These are phyloP conservation scores for Leptestheria dahalacensis DNA, from an alignment of 1,140 invertebrate genomes.

Conservation along the genomic window DNA sequence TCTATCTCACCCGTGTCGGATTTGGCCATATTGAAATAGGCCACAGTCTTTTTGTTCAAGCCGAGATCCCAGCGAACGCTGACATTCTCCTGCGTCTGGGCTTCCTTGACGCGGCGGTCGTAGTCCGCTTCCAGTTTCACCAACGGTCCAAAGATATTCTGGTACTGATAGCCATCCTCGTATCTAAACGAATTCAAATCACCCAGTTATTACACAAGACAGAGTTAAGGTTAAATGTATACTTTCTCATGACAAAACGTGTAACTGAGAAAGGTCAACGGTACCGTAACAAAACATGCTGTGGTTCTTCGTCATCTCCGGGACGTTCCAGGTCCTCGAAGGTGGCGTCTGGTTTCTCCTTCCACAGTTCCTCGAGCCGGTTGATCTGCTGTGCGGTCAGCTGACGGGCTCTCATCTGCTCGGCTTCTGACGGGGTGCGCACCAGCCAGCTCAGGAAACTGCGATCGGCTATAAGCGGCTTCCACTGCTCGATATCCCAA, in stretches of 20 bases:
- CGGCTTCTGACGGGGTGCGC: conserved; percentile 87
- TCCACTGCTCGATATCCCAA: conserved; percentile 95
- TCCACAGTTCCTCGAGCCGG: conserved; percentile 96
- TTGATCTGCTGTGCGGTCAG: conserved; percentile 94
- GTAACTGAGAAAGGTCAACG: no score
- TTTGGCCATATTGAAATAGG: conserved; percentile 94
- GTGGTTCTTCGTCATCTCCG: conserved; percentile 91
- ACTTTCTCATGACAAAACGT: no score
- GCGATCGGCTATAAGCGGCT: conserved; percentile 89
- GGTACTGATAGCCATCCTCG: conserved; percentile 97
- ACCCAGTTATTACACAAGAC: no score
- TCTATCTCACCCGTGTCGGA: conserved; percentile 81
- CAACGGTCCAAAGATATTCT: conserved; percentile 93
- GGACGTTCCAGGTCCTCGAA: conserved; percentile 96
- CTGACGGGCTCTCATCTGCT: conserved; percentile 85
- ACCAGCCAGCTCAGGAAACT: conserved; percentile 93
- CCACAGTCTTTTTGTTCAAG: conserved; percentile 93
- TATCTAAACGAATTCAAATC: conserved; percentile 58
- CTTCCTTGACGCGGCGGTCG: conserved; percentile 94
- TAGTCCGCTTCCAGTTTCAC: conserved; percentile 97
- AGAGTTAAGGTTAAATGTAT: no score
- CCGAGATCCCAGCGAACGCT: conserved; percentile 97
- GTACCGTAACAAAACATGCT: conserved; percentile 76
- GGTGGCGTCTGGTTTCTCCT: conserved; percentile 92
- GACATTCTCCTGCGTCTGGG: conserved; percentile 95